Evolutionary conservation across 2,888 invertebrate genomes (phyloP).

Genomic region (Lepas anatifera): DNA sequence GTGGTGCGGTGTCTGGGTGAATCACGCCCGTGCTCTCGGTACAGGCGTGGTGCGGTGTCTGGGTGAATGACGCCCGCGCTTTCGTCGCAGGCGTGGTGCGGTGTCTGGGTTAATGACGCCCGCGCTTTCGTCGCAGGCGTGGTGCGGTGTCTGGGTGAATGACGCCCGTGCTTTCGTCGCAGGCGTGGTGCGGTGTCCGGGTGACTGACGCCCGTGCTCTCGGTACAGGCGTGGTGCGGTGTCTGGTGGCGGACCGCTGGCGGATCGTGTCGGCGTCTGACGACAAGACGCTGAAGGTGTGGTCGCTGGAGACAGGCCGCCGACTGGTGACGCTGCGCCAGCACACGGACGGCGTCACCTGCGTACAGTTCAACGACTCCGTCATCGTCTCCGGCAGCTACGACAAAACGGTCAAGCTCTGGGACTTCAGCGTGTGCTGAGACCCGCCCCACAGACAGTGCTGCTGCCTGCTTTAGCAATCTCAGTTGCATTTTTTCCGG

Average conservation of each 20-base stretch:
- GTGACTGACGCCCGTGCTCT: not conserved
- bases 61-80: not conserved
- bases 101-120: not conserved
- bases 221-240: slow-evolving; percentile 30
- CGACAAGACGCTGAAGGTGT: slow-evolving; percentile 42
- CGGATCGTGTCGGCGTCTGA: slow-evolving; percentile 42
- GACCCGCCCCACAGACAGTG: not conserved
- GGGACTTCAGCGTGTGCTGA: slow-evolving; percentile 37
- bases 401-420: slow-evolving; percentile 41
- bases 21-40: not conserved
- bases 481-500: not conserved
- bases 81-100: not conserved
- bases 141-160: not conserved
- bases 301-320: slow-evolving; percentile 39
- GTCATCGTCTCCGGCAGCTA: slow-evolving; percentile 42
- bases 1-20: not conserved
- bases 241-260: slow-evolving; percentile 41
- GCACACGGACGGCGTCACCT: slow-evolving; percentile 42
- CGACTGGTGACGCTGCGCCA: slow-evolving; percentile 39
- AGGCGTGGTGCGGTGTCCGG: not conserved
- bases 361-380: slow-evolving; percentile 42
- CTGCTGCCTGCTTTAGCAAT: not conserved
- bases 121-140: not conserved
- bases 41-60: not conserved
- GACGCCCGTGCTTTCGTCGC: not conserved